Percentiles rank a stretch among this genome's conserved stretches.
Conservation (phyloP, 2,888 invertebrate genomes). For the Unio delphinus region DNA sequence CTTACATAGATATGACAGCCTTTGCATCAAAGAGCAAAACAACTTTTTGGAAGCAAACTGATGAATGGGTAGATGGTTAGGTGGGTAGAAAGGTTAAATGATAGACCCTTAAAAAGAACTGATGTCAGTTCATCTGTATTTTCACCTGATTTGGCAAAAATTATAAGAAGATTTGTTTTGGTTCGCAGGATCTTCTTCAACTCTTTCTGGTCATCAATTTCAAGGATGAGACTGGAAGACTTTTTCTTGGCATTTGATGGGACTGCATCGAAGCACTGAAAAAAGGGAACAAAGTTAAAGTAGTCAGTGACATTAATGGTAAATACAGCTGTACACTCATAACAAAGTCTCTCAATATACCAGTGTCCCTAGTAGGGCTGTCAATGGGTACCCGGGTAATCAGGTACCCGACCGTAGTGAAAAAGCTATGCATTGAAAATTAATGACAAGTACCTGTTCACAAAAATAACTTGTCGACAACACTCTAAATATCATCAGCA, state of each 20-base stretch:
- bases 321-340: too few relatives aligned
- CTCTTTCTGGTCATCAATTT: conserved; percentile 59
- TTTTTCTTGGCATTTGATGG: conserved; percentile 51
- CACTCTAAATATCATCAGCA: too few relatives aligned
- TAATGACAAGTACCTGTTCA: too few relatives aligned
- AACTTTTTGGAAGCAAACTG: background rate
- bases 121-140: background rate
- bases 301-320: too few relatives aligned
- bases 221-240: conserved; percentile 39
- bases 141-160: conserved; percentile 75
- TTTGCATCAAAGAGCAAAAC: background rate
- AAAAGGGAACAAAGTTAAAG: conserved; percentile 5
- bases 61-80: background rate
- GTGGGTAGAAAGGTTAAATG: too few relatives aligned
- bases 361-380: too few relatives aligned
- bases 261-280: conserved; percentile 50
- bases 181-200: conserved; percentile 86
- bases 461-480: too few relatives aligned
- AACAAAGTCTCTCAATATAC: too few relatives aligned
- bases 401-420: too few relatives aligned
- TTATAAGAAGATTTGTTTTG: conserved; percentile 88
- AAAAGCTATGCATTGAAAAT: too few relatives aligned
- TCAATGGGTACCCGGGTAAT: too few relatives aligned
- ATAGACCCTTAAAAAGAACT: background rate
- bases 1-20: too few relatives aligned